These are phyloP conservation scores for Calidris pygmaea DNA, from an alignment of 2,113 vertebrate genomes.

Conservation along the genomic window DNA sequence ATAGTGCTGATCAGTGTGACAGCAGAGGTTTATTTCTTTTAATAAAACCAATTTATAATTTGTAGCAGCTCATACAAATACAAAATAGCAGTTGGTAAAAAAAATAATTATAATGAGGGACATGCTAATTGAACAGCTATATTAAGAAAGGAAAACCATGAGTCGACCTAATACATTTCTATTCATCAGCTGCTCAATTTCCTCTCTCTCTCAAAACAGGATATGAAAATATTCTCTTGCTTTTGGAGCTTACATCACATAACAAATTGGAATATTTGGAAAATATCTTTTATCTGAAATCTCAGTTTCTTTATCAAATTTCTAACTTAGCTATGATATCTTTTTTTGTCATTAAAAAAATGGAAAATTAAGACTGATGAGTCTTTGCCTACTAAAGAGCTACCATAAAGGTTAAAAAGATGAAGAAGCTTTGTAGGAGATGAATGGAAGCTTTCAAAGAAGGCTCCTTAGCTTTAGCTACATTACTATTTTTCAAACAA, in stretches of 20 bases:
- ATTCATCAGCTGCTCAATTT: constrained; percentile 18
- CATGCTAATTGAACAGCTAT: neutral
- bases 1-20: neutral
- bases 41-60: neutral
- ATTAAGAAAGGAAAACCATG: neutral
- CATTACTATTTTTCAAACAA: neutral
- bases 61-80: neutral
- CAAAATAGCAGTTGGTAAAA: neutral
- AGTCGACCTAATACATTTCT: neutral
- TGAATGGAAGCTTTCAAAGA: neutral
- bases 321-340: neutral
- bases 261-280: neutral
- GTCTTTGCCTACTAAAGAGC: neutral
- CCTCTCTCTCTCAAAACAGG: constrained; percentile 12
- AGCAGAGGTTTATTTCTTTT: neutral
- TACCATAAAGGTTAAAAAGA: neutral
- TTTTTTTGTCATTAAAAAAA: neutral
- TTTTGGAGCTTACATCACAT: neutral
- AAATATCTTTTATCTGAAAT: neutral
- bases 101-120: neutral
- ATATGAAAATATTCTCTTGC: constrained; percentile 20
- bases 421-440: neutral
- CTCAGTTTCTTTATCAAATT: neutral
- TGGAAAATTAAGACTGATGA: neutral
- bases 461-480: neutral